phyloP scores from a whole-genome alignment of 2,888 invertebrate species.

The Aporophyla lueneburgensis region DNA sequence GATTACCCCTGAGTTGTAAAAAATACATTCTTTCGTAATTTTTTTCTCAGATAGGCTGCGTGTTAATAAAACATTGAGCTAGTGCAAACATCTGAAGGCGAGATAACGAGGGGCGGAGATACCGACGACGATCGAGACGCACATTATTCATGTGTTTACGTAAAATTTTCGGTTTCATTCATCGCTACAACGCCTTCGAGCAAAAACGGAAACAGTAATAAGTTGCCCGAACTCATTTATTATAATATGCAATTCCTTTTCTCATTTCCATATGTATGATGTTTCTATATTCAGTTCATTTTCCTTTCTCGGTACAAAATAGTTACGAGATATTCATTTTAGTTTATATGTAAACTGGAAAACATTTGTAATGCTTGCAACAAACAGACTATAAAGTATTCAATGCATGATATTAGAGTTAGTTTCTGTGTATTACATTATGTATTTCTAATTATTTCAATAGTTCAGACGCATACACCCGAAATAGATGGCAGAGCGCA shows the following conservation, averaged over 20 bases:
- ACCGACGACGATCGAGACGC: slow-evolving; percentile 55
- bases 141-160: slow-evolving; percentile 57
- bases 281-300: slow-evolving; percentile 62
- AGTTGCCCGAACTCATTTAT: slow-evolving; percentile 54
- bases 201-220: slow-evolving; percentile 41
- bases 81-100: slow-evolving; percentile 77
- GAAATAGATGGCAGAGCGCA: slow-evolving; percentile 68
- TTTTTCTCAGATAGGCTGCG: slow-evolving; percentile 72
- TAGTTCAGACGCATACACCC: slow-evolving; percentile 37
- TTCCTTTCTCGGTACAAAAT: slow-evolving; percentile 39
- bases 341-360: slow-evolving; percentile 36
- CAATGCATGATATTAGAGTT: slow-evolving; percentile 38
- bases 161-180: slow-evolving; percentile 55
- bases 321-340: slow-evolving; percentile 48
- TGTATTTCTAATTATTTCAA: slow-evolving; percentile 48
- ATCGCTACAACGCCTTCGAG: slow-evolving; percentile 38
- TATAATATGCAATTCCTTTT: slow-evolving; percentile 46
- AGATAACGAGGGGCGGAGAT: slow-evolving; percentile 77
- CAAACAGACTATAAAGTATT: slow-evolving; percentile 13
- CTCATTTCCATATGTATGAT: slow-evolving; percentile 59
- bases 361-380: slow-evolving; percentile 27
- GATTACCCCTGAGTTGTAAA: slow-evolving; percentile 72
- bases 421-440: slow-evolving; percentile 39
- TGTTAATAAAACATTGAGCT: slow-evolving; percentile 80
- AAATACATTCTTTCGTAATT: slow-evolving; percentile 75